Evolutionary conservation across 2,888 invertebrate species (phyloP).

Genomic region (Xylophagus ater): DNA sequence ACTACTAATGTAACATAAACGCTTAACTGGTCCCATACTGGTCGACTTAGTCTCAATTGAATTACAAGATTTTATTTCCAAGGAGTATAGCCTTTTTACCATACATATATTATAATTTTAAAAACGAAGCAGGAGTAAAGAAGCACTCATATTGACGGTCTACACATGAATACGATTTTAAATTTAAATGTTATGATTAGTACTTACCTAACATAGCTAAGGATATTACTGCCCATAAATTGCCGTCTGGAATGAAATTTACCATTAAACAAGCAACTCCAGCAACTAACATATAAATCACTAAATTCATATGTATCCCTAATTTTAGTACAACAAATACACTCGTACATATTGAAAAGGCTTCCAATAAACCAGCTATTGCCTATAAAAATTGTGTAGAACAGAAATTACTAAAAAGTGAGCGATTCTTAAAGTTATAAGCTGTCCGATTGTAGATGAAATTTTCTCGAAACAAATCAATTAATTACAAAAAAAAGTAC

Average conservation of each 20-base stretch:
- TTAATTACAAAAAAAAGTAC: conserved; percentile 18
- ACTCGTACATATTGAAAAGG: conserved; percentile 60
- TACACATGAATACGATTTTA: too few species aligned
- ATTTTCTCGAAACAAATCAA: not conserved
- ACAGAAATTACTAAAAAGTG: not conserved
- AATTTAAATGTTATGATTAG: not conserved
- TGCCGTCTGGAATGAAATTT: conserved; percentile 43
- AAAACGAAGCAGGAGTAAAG: not conserved
- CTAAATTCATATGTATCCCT: conserved; percentile 58
- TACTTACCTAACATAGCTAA: conserved; percentile 55
- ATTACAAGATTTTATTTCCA: not conserved
- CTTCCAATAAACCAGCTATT: conserved; percentile 58
- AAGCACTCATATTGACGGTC: too few species aligned
- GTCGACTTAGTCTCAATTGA: not conserved
- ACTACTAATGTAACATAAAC: too few species aligned
- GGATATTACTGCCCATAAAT: conserved; percentile 50
- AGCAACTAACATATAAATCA: conserved; percentile 54
- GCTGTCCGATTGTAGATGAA: not conserved
- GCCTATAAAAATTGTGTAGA: conserved; percentile 28
- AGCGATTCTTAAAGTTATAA: conserved; percentile 12
- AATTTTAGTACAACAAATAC: conserved; percentile 59
- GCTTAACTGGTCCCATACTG: too few species aligned
- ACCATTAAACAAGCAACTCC: conserved; percentile 56
- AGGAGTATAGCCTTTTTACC: not conserved
- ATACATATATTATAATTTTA: not conserved